Evolutionary conservation across 2,113 vertebrate genomes (phyloP).

Genomic region (Pycnonotus jocosus): DNA sequence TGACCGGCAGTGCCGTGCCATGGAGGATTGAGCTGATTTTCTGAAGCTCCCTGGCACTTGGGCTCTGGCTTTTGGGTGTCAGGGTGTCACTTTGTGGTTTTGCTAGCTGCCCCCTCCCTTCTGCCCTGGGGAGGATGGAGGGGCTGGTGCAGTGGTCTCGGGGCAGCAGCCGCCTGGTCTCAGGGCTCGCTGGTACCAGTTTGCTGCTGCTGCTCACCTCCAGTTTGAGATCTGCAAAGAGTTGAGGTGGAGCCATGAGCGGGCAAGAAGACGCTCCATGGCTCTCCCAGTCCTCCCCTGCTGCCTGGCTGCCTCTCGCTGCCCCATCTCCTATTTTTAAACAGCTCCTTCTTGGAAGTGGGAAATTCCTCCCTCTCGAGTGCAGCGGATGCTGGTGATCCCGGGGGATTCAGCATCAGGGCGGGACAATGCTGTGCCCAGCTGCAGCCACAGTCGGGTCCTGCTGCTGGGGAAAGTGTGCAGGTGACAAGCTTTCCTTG

Average conservation of each 20-base stretch:
- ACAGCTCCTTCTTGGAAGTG: not conserved
- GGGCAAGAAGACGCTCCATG: accelerated
- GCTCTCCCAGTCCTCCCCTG: not conserved
- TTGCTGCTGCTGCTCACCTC: not conserved
- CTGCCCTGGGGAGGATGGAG: not conserved
- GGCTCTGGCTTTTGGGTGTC: not conserved
- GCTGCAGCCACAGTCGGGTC: not conserved
- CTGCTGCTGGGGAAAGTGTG: not conserved
- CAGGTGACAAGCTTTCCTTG: not conserved
- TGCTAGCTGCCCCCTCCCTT: not conserved
- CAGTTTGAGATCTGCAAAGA: conserved; percentile 38
- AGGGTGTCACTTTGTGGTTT: not conserved
- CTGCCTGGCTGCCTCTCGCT: not conserved
- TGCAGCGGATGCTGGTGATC: not conserved
- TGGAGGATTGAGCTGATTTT: not conserved
- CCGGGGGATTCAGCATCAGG: not conserved
- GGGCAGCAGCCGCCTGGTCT: not conserved
- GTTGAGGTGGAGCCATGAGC: not conserved
- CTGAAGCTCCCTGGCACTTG: not conserved
- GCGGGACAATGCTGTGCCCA: not conserved
- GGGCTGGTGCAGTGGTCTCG: not conserved
- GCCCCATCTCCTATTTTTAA: not conserved
- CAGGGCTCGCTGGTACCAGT: not conserved
- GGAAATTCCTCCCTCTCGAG: not conserved
- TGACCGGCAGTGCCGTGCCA: accelerated